A percentile compares a stretch with the other conserved stretches of the same genome.
Conservation (phyloP, 2,113 vertebrate species). For the Callipepla squamata region DNA sequence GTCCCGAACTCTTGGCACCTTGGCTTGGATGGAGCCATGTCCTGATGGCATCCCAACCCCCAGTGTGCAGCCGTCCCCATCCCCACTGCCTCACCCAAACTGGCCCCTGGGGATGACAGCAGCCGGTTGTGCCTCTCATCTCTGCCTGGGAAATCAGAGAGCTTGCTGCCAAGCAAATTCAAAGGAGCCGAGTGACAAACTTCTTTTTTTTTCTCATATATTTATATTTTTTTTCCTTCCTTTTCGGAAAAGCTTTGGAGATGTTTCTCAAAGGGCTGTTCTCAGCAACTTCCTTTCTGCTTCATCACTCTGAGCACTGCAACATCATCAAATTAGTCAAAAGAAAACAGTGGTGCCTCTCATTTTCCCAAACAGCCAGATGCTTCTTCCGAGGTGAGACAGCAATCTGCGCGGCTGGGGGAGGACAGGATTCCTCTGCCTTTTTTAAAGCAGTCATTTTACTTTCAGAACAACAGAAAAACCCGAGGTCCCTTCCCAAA, state of each 20-base stretch:
- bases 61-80: background rate
- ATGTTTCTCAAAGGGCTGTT: constrained; percentile 62
- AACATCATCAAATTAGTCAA: constrained; percentile 71
- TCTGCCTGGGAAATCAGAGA: background rate
- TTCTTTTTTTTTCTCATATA: background rate
- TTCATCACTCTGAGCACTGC: constrained; percentile 58
- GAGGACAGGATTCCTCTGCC: constrained; percentile 36
- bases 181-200: background rate
- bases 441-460: background rate
- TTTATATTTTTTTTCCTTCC: background rate
- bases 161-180: constrained; percentile 24
- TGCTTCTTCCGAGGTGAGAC: constrained; percentile 44
- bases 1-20: background rate
- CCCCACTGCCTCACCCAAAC: background rate
- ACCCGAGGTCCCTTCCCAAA: rapidly evolving
- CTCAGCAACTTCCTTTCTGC: constrained; percentile 67
- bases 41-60: background rate
- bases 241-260: constrained; percentile 55
- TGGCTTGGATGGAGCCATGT: background rate
- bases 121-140: background rate
- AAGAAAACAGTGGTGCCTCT: constrained; percentile 69
- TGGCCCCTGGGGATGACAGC: background rate
- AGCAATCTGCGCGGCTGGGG: background rate
- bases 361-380: constrained; percentile 60
- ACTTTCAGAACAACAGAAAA: background rate